A percentile compares a stretch with the other conserved stretches of the same genome.
Evolutionary conservation across 2,888 invertebrate species (phyloP).

Genomic region (Sturmia bella): DNA sequence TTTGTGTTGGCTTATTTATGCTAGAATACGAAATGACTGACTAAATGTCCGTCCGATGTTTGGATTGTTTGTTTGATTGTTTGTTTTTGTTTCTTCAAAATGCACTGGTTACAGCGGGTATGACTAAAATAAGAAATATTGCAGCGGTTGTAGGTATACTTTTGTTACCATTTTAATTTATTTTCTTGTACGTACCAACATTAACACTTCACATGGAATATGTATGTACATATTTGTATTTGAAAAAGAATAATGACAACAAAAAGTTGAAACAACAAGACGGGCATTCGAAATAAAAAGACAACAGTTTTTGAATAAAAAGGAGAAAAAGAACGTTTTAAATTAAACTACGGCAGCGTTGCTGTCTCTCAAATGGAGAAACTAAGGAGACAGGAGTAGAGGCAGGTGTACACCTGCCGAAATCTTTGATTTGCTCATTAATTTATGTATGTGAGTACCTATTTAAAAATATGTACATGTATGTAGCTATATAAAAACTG

Average conservation of each 20-base stretch:
- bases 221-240: too few relatives aligned
- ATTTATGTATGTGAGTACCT: background rate
- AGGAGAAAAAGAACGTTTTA: background rate
- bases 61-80: background rate
- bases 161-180: constrained; percentile 69
- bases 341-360: constrained; percentile 24
- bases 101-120: constrained; percentile 40
- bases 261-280: constrained; percentile 5
- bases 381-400: background rate
- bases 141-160: constrained; percentile 58
- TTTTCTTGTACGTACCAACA: constrained; percentile 61
- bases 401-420: constrained; percentile 48
- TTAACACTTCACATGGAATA: constrained; percentile 60
- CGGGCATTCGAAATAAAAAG: background rate
- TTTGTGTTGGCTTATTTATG: constrained; percentile 58
- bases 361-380: background rate
- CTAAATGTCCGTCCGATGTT: background rate
- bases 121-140: constrained; percentile 51
- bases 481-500: constrained; percentile 9
- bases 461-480: background rate
- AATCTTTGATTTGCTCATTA: constrained; percentile 1
- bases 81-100: background rate
- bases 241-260: constrained; percentile 26
- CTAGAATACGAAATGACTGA: constrained; percentile 46
- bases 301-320: background rate